A percentile compares a stretch with the other conserved stretches of the same genome.
These are phyloP conservation scores for Lasioglossum baleicum DNA, from an alignment of 1,140 invertebrate genomes.

Conservation along the genomic window DNA sequence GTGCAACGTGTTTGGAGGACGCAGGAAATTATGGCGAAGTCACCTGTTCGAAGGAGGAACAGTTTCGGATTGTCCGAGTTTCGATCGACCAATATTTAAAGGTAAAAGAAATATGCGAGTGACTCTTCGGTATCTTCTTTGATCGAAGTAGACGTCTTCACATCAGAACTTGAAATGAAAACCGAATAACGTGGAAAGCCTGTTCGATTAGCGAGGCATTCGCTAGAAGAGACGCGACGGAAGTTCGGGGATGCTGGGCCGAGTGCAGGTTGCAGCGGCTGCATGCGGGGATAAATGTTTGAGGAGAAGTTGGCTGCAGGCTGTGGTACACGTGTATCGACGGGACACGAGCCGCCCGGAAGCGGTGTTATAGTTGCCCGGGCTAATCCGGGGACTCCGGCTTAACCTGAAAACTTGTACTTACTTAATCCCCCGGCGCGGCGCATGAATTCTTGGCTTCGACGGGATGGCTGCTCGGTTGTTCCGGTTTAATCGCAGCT, in stretches of 20 bases:
- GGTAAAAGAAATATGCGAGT: no score
- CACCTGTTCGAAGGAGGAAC: slow-evolving; percentile 5
- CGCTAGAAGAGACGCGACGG: no score
- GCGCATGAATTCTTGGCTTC: slow-evolving; percentile 59
- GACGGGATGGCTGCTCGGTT: slow-evolving; percentile 31
- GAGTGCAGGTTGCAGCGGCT: no score
- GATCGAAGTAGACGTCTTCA: no score
- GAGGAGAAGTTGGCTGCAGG: slow-evolving; percentile 33
- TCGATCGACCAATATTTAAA: no score
- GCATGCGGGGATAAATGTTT: slow-evolving; percentile 47
- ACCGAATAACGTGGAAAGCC: no score
- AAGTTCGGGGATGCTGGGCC: no score
- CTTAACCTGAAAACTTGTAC: slow-evolving; percentile 65
- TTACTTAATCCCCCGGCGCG: slow-evolving; percentile 49
- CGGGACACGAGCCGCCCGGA: background rate
- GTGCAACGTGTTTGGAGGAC: background rate
- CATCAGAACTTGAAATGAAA: no score
- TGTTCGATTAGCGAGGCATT: no score
- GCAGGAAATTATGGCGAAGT: no score
- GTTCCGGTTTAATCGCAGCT: slow-evolving; percentile 28
- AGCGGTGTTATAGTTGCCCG: slow-evolving; percentile 30
- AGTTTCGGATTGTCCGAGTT: background rate
- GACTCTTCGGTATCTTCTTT: no score
- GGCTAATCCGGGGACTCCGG: slow-evolving; percentile 48
- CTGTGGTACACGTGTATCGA: slow-evolving; percentile 35